Base-by-base conservation (phyloP, 1,140 invertebrate genomes). In the Hydropsyche tenuis region DNA sequence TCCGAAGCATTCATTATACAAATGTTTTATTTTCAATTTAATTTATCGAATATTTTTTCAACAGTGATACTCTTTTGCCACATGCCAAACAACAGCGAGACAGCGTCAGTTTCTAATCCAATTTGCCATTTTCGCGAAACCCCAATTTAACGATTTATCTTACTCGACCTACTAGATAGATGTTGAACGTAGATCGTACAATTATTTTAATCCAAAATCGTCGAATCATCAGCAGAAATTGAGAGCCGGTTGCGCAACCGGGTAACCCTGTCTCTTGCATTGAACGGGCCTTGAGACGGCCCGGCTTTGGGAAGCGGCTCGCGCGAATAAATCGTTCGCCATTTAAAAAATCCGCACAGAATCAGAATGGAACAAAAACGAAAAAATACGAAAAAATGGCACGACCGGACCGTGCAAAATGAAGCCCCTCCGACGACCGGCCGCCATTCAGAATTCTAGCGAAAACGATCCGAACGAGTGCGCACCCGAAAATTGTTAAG, bases 301-400 rank as follows among this genome's bases (percentile, higher is more conserved):
- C n/a, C n/a, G n/a, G n/a, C n/a, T n/a, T n/a, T 51, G 66, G 66
- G 66, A 69, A 51, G 66, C 66, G 68, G 48, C 68, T 22, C 65
- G 45, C 65, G 45, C 43, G 37, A 30, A 66, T 45, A 45, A 66
- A 66, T 66, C 64, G 43, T 42, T 66, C 45, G 64, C 60, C 60
- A 27, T 63, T 63, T 63, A 63, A 66, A 45, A n/a, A n/a, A n/a
- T n/a, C n/a, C n/a, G n/a, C n/a, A n/a, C 64, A n/a, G 64, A 66
- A 22, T 53, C 51, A n/a, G 18, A 53, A 20, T 66, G 64, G 23
- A 66, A 66, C 23, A 63, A 42, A 22, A 43, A 25, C 6, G 22
- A 62, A 65, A 65, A 45, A 65, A n/a, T n/a, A n/a, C n/a, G n/a
- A n/a, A n/a, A n/a, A 69, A 46, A 43, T 18, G n/a, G 9, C 45